Conservation (phyloP, 2,113 vertebrate species). For the Hemichromis elongatus region DNA sequence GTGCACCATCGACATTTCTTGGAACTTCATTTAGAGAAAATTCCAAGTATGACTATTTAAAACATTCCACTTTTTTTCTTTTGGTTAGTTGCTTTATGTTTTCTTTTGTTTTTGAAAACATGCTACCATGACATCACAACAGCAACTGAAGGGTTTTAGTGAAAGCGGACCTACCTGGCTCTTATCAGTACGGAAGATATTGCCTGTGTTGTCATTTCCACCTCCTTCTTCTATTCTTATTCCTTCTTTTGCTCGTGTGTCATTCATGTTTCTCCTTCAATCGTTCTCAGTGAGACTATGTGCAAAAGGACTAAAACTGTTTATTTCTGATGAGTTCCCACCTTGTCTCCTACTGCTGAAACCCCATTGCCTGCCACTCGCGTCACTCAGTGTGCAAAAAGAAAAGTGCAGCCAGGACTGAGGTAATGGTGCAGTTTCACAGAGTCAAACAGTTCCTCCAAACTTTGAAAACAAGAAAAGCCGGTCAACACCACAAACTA, state of each 20-base stretch:
- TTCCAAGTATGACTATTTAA: neutral
- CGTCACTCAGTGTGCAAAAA: neutral
- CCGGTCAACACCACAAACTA: neutral
- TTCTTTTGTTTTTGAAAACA: neutral
- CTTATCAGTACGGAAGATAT: neutral
- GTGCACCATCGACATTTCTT: neutral
- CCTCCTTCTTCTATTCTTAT: neutral
- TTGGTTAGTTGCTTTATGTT: neutral
- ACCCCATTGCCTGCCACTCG: neutral
- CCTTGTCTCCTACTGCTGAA: neutral
- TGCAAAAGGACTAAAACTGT: neutral
- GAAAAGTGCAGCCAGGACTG: neutral
- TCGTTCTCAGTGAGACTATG: neutral
- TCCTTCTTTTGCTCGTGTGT: neutral
- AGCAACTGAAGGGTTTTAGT: neutral
- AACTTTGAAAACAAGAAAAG: neutral
- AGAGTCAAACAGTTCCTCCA: neutral
- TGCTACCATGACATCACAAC: neutral
- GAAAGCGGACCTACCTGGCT: neutral
- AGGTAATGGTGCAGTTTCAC: neutral
- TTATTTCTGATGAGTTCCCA: neutral
- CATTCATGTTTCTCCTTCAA: neutral
- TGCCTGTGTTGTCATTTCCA: neutral
- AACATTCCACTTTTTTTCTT: neutral
- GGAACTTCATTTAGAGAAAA: neutral